Percentiles rank a stretch among this genome's conserved stretches.
Conservation (phyloP, 2,888 invertebrate species). For the Tinea semifulvella region DNA sequence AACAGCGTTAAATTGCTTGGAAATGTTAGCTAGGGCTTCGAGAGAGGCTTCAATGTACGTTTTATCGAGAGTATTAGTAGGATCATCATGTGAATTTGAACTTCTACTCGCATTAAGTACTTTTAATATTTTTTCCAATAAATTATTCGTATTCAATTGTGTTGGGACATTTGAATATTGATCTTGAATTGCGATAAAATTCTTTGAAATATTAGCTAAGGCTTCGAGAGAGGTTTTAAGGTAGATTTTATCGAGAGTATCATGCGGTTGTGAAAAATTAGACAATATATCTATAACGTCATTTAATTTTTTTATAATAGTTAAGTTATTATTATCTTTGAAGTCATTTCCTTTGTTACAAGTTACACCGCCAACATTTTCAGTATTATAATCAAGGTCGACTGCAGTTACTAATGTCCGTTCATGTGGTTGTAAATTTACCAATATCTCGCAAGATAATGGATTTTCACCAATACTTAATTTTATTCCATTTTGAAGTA, state of each 20-base stretch:
- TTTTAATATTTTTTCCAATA: neutral
- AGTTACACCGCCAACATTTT: slow-evolving; percentile 29
- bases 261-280: neutral
- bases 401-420: slow-evolving; percentile 29
- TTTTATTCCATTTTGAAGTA: neutral
- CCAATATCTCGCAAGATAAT: slow-evolving; percentile 35
- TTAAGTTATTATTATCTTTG: neutral
- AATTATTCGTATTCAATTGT: neutral
- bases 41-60: no score
- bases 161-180: neutral
- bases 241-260: neutral
- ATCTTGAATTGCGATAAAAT: neutral
- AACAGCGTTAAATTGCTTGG: no score
- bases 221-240: neutral
- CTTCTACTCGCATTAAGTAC: neutral
- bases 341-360: slow-evolving; percentile 22
- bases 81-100: neutral
- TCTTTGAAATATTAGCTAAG: neutral
- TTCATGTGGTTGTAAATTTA: slow-evolving; percentile 25
- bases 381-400: slow-evolving; percentile 24
- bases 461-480: slow-evolving; percentile 48
- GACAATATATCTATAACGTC: slow-evolving; percentile 11
- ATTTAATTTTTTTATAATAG: neutral
- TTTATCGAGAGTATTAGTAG: no score
- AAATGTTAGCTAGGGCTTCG: no score